Evolutionary conservation across 2,888 invertebrate genomes (phyloP), one percentile per base, ranked within the genome.

Genomic region (Tupiocoris notatus): DNA sequence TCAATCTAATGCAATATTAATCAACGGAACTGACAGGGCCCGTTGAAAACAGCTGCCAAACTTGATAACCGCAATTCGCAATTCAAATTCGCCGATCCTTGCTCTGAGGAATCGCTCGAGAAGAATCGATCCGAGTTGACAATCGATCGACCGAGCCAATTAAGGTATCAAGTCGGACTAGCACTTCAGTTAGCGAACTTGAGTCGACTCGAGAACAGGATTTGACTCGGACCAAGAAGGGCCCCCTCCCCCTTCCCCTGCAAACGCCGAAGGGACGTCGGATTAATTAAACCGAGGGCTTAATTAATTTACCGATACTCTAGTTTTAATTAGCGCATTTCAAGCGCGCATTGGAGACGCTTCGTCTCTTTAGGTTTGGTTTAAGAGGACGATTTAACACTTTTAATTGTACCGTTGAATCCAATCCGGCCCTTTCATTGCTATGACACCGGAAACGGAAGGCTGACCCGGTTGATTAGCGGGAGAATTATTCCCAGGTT

Each of bases 231-330:
- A 61, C 73, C 73, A 24, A 70, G 70, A 59, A 70, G 58, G 61
- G 61, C 61, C 73, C 22, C 39, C 62, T 62, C 6, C 63, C 25
- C 58, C 70, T 54, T 7, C 22, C 58, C 73, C 54, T 58, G 25
- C 63, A 18, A 61, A 54, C 22, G 16, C 39, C 54, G 39, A 25
- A 23, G 39, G 62, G 63, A 54, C 63, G 61, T 62, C 25, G 62
- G 62, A 73, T 73, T 73, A 73, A 73, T 73, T 73, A 73, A 73
- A 73, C 73, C 39, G 62, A 25, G 58, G 54, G 63, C 39, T 63
- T 73, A 73, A 73, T 73, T 63, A 73, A 73, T 39, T 73, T 73
- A 73, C 73, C 73, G 73, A 73, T 73, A 73, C 73, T 73, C 63
- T 63, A 73, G 63, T 73, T 73, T 73, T 73, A 73, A 73, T 73